phyloP scores from a whole-genome alignment of 2,888 invertebrate genomes.

The Belgica antarctica region DNA sequence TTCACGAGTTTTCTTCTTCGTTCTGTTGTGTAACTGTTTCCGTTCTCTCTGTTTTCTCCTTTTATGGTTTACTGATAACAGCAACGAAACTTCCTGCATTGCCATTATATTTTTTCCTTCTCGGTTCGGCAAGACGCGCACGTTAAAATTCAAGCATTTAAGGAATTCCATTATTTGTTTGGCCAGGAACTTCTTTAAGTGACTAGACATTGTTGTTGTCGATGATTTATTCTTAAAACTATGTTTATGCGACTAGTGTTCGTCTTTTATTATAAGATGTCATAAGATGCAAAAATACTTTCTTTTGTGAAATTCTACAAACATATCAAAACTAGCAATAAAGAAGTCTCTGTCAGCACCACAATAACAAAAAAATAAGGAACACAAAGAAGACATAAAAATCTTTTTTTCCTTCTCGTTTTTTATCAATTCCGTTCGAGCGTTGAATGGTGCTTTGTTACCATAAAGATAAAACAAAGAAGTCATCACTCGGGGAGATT shows the following conservation, averaged over 20 bases:
- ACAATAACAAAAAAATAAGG: too few relatives aligned
- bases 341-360: too few relatives aligned
- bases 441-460: slow-evolving; percentile 3
- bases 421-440: slow-evolving; percentile 23
- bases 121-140: background rate
- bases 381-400: slow-evolving; percentile 18
- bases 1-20: background rate
- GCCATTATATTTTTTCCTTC: slow-evolving; percentile 37
- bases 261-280: too few relatives aligned
- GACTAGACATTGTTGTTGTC: too few relatives aligned
- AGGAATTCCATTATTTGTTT: slow-evolving; percentile 13
- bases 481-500: slow-evolving; percentile 19
- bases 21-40: background rate
- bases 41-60: slow-evolving; percentile 23
- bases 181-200: too few relatives aligned
- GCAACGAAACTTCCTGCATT: slow-evolving; percentile 34
- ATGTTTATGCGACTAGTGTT: too few relatives aligned
- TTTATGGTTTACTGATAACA: slow-evolving; percentile 41
- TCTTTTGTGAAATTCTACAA: too few relatives aligned
- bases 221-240: too few relatives aligned
- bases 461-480: slow-evolving; percentile 27
- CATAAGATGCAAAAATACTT: too few relatives aligned
- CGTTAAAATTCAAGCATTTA: slow-evolving; percentile 12
- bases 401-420: background rate
- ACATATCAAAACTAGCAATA: too few relatives aligned